Evolutionary conservation across 2,888 invertebrate genomes (phyloP).

Genomic region (Eucera pruinosa): DNA sequence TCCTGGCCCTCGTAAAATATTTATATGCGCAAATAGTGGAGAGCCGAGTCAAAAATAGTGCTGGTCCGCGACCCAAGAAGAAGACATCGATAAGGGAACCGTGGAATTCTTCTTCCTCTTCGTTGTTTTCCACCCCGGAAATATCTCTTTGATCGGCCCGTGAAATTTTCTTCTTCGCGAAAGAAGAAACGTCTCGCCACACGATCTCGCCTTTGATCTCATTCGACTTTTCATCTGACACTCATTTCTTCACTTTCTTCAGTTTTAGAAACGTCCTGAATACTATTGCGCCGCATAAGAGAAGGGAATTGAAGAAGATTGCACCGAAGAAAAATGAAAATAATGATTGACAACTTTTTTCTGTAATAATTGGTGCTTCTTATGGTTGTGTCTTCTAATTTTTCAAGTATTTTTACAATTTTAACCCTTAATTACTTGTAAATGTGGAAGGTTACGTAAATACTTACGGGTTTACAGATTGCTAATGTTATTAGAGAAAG

Average conservation of each 20-base stretch:
- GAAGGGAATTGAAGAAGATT: too few relatives aligned
- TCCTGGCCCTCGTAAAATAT: conserved; percentile 52
- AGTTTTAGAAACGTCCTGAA: background rate
- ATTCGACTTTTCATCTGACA: background rate
- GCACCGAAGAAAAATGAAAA: too few relatives aligned
- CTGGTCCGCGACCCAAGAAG: conserved; percentile 8
- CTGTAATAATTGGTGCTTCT: too few relatives aligned
- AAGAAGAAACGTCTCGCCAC: background rate
- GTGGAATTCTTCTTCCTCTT: background rate
- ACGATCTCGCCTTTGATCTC: background rate
- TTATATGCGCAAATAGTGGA: conserved; percentile 61
- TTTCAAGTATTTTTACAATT: too few relatives aligned
- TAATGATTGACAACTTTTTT: background rate
- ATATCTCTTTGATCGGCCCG: conserved; percentile 20
- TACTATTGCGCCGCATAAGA: background rate
- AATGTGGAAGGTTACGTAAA: too few relatives aligned
- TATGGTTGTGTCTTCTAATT: too few relatives aligned
- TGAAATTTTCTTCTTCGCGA: conserved; percentile 5
- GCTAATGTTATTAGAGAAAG: too few relatives aligned
- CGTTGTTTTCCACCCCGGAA: conserved; percentile 15
- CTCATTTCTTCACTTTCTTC: background rate
- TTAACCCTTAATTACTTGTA: too few relatives aligned
- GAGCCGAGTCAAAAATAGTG: conserved; percentile 44
- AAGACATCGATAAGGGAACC: conserved; percentile 36
- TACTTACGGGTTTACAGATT: too few relatives aligned